Percentiles rank a stretch among this genome's conserved stretches.
These are phyloP conservation scores for Dryocosmus kuriphilus DNA, from an alignment of 2,888 invertebrate genomes.

Conservation along the genomic window DNA sequence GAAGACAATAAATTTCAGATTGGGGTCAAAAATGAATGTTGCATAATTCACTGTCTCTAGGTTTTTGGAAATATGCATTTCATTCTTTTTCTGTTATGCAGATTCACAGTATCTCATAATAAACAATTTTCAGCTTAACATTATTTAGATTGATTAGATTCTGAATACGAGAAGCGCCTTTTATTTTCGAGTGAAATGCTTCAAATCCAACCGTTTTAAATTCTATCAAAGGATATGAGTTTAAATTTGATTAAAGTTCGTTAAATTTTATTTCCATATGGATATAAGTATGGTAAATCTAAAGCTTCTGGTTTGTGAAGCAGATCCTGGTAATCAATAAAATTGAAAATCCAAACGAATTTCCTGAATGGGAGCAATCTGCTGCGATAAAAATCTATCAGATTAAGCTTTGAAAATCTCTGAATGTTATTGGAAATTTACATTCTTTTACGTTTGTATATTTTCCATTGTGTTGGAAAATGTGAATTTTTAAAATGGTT, in stretches of 20 bases:
- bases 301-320: not conserved
- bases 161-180: too few species aligned
- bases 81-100: not conserved
- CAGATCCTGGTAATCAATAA: not conserved
- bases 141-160: too few species aligned
- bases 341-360: constrained; percentile 11
- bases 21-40: not conserved
- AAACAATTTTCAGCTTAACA: too few species aligned
- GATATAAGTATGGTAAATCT: not conserved
- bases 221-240: not conserved
- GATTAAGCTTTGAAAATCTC: not conserved
- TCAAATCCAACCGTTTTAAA: not conserved
- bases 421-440: not conserved
- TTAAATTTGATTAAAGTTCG: not conserved
- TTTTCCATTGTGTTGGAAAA: not conserved
- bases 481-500: too few species aligned
- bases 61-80: too few species aligned
- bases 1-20: not conserved
- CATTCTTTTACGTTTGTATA: not conserved
- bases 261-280: not conserved
- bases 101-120: too few species aligned
- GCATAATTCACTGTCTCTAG: not conserved
- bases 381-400: not conserved
- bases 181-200: not conserved
- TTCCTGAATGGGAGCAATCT: not conserved